Conservation (phyloP, 2,113 vertebrate species). For the Rhea americana region DNA sequence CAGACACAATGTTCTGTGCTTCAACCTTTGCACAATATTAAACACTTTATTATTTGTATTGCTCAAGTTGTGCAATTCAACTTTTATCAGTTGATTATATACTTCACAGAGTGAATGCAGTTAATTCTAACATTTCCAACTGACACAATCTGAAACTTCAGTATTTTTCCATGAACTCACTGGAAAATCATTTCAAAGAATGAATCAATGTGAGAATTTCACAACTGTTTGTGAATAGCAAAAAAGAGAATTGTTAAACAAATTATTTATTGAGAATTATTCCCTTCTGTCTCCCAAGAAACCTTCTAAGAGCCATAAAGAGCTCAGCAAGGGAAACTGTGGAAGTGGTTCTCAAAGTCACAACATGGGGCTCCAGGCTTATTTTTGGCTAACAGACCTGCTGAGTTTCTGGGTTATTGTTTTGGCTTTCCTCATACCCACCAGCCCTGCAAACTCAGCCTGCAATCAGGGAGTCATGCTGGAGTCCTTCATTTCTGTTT, state of each 20-base stretch:
- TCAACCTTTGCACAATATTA: neutral
- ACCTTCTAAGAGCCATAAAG: neutral
- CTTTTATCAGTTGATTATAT: neutral
- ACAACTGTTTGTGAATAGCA: neutral
- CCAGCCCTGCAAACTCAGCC: neutral
- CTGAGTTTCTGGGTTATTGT: neutral
- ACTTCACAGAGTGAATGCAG: neutral
- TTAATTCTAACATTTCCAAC: slow-evolving; percentile 2
- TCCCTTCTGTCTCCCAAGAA: neutral
- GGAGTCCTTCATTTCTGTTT: neutral
- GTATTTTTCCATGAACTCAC: slow-evolving; percentile 31
- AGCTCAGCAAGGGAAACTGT: neutral
- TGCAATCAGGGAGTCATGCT: neutral
- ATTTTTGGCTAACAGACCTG: neutral
- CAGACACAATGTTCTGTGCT: neutral
- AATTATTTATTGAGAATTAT: slow-evolving; percentile 17
- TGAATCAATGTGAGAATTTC: slow-evolving; percentile 7
- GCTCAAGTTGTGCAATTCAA: neutral
- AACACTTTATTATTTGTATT: neutral
- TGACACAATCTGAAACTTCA: neutral
- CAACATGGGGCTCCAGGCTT: neutral
- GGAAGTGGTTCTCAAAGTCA: neutral
- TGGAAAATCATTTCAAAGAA: slow-evolving; percentile 39
- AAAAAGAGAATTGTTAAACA: neutral
- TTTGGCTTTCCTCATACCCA: neutral